Evolutionary conservation across 2,888 invertebrate genomes (phyloP).

Genomic region (Rhingia rostrata): DNA sequence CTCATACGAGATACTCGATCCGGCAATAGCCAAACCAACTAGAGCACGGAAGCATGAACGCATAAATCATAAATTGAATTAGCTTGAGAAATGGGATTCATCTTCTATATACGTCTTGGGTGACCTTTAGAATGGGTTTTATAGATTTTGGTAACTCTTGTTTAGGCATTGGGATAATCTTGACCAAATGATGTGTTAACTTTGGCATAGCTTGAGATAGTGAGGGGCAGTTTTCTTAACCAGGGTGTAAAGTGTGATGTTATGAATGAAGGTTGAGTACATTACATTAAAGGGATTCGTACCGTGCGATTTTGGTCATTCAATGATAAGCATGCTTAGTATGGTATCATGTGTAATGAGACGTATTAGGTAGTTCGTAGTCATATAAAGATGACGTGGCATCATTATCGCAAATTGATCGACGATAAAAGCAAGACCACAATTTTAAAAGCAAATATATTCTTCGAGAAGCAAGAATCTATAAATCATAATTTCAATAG

Average conservation of each 20-base stretch:
- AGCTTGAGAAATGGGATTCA: slow-evolving; percentile 30
- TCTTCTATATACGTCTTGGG: not conserved
- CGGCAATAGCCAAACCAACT: slow-evolving; percentile 30
- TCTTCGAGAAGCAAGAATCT: too few relatives aligned
- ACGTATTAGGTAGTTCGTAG: too few relatives aligned
- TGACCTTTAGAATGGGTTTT: slow-evolving; percentile 15
- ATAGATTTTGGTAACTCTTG: not conserved
- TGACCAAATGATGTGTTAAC: slow-evolving; percentile 74
- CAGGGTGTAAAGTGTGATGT: not conserved
- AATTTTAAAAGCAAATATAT: too few relatives aligned
- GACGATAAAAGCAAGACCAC: too few relatives aligned
- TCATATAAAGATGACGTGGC: too few relatives aligned
- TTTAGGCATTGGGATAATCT: slow-evolving; percentile 40
- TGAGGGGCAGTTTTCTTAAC: not conserved
- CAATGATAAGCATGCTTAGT: too few relatives aligned
- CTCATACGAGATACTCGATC: slow-evolving; percentile 51
- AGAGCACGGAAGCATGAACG: slow-evolving; percentile 72
- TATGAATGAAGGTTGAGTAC: not conserved
- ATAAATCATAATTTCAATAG: too few relatives aligned
- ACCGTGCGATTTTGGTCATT: too few relatives aligned
- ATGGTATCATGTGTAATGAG: too few relatives aligned
- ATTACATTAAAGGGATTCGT: not conserved
- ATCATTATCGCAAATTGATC: too few relatives aligned
- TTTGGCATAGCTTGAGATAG: slow-evolving; percentile 22
- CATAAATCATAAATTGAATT: slow-evolving; percentile 79